Evolutionary conservation across 2,888 invertebrate species (phyloP), one percentile per base, ranked within the genome.

Genomic region (Agrotis puta): DNA sequence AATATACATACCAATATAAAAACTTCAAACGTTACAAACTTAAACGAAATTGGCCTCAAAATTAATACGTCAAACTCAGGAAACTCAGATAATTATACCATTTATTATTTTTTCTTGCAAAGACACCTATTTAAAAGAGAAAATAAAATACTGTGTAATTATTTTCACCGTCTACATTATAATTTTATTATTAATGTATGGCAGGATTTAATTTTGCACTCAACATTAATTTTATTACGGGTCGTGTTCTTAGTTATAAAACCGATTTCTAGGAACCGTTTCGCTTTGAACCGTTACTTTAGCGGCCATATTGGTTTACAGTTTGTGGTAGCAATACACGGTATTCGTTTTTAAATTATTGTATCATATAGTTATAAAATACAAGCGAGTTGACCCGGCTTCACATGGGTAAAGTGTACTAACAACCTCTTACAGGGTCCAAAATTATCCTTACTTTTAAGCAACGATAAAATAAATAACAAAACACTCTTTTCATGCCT

Each of bases 11-110:
- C 39, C 11, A 2, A 18, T 22, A 24, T 33, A 13, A 65, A 54
- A 27, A 22, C 43, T 45, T 16, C 6, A 63, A 65, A 59, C 16
- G 13, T 27, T 50, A 33, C 18, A 24, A 53, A 45, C 45, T 33
- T 43, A 56, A 53, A 48, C 16, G 9, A 56, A 73, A 27, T 5
- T 43, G 48, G 6, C 14, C 24, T 53, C 14, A 61, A 61, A 62
- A 77, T 79, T 56, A 67, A 64, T 62, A 81, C 22, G 77, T 64
- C 82, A 66, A 47, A 50, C n/a, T 50, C 77, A 81, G 59, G 43
- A 56, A 81, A 81, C 43, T 27, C 64, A 47, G 53, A 9, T 69
- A 64, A 70, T 76, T 61, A 76, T n/a, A 53, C 14, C 20, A 50
- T 64, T 71, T 64, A 39, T 61, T 67, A 24, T 50, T 64, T 65